Base-by-base conservation (phyloP, 2,113 vertebrate genomes). In the Budorcas taxicolor region DNA sequence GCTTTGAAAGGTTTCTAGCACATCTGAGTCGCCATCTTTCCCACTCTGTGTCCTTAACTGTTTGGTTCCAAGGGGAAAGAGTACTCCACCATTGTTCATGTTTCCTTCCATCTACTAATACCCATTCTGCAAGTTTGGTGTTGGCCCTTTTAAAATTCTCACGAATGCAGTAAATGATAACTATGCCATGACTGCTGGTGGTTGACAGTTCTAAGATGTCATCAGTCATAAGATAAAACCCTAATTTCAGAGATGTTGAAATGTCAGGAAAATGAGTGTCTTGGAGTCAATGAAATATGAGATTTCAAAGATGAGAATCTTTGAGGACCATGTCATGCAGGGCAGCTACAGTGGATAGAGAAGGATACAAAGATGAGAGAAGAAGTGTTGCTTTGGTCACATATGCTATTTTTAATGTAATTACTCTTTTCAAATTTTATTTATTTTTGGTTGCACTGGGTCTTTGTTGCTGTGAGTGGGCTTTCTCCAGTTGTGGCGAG, bases 241-340 rank as follows among this genome's bases (percentile, higher is more conserved):
- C 45, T 92, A 95, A 33, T 45, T 94, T 91, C 76, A 94, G 40
- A 87, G 27, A 52, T 90, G 50, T 85, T 95, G 85, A 92, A 81
- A 60, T 80, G 19, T 92, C 4, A 21, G 55, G 87, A 74, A 83
- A 78, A 43, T 36, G 17, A 92, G 6, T 76, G 25, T 86, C 21
- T 87, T 89, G 60, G 45, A 94, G 78, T 85, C 40, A 83, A 43
- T 62, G 55, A 96, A 78, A 78, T 87, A 76, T 31, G 31, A 87
- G 36, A 64, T 88, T 57, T 94, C 45, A 78, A 67, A 89, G 8
- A 40, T 50, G 27, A 91, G 71, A 71, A 7, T 93, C 52, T 87
- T 82, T 55, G 50, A 91, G 45, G 74, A 94, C 23, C 3, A 1
- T 78, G 15, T 91, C 47, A 45, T 67, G 1, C 13, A 78, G 33